Base-by-base conservation (phyloP, 1,140 invertebrate species). In the Ruditapes philippinarum region DNA sequence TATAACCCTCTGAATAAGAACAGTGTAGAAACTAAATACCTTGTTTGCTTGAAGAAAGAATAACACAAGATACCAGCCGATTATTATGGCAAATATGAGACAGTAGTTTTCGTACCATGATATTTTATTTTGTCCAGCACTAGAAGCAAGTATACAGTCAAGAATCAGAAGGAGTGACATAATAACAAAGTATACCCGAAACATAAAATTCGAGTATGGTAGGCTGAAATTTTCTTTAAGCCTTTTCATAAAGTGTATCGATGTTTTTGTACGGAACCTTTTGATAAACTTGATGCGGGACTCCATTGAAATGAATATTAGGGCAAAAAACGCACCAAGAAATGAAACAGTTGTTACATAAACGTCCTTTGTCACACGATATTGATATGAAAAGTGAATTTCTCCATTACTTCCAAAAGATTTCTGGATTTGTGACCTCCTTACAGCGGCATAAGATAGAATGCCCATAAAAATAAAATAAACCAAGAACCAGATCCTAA, bases 1-100 rank as follows among this genome's bases (percentile, higher is more conserved):
- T 0, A 92, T 45, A 0, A 92, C 91, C 17, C 74, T 65, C 31
- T 89, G 85, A 12, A 93, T 88, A 51, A 93, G 79, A 11, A 89
- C 87, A 14, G 92, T 92, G 42, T 92, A 91, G 57, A 92, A 93
- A 70, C 91, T 90, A 68, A 92, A 92, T 14, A 68, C 28, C 14
- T 68, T 60, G 36, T 89, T 54, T 22, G 83, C 84, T 45, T 90
- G 31, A 0, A 92, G 73, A 62, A 91, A 93, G 62, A 93, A n/a
- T n/a, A n/a, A n/a, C n/a, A n/a, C n/a, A n/a, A n/a, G n/a, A n/a
- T n/a, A n/a, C n/a, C n/a, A n/a, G n/a, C n/a, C n/a, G n/a, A n/a
- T n/a, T n/a, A n/a, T n/a, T n/a, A n/a, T n/a, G n/a, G n/a, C n/a
- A n/a, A n/a, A n/a, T n/a, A n/a, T n/a, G n/a, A n/a, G n/a, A n/a